phyloP scores from a whole-genome alignment of 2,888 invertebrate genomes.

The Gymnosoma rotundatum region DNA sequence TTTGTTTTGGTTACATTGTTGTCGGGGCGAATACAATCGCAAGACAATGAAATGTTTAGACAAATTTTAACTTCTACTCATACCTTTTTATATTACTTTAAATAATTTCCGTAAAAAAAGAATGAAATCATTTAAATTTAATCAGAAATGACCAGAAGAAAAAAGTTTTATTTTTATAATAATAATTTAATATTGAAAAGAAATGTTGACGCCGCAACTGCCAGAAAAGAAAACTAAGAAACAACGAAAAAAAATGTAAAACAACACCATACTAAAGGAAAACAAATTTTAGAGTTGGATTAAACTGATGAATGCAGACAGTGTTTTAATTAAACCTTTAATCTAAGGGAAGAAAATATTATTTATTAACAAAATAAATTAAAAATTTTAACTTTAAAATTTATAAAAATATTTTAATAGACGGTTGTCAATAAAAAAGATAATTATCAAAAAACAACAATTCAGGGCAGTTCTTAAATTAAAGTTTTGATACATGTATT shows the following conservation, averaged over 20 bases:
- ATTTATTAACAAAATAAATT: no score
- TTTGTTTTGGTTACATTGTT: constrained; percentile 40
- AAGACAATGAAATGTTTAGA: constrained; percentile 26
- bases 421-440: no score
- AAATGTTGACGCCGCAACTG: constrained; percentile 40
- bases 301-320: not conserved
- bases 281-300: not conserved
- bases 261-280: constrained; percentile 34
- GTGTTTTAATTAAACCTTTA: not conserved
- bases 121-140: constrained; percentile 13
- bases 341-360: no score
- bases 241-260: not conserved
- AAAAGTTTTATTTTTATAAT: constrained; percentile 46
- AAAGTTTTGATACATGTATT: no score
- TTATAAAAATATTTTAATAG: no score
- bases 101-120: constrained; percentile 11
- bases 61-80: not conserved
- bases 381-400: no score
- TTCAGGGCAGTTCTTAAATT: no score
- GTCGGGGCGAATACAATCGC: constrained; percentile 17
- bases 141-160: not conserved
- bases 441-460: no score
- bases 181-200: constrained; percentile 44
- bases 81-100: not conserved
- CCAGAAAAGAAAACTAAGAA: not conserved